Base-by-base conservation (phyloP, 2,797 vertebrate species). In the Etheostoma nigrum region DNA sequence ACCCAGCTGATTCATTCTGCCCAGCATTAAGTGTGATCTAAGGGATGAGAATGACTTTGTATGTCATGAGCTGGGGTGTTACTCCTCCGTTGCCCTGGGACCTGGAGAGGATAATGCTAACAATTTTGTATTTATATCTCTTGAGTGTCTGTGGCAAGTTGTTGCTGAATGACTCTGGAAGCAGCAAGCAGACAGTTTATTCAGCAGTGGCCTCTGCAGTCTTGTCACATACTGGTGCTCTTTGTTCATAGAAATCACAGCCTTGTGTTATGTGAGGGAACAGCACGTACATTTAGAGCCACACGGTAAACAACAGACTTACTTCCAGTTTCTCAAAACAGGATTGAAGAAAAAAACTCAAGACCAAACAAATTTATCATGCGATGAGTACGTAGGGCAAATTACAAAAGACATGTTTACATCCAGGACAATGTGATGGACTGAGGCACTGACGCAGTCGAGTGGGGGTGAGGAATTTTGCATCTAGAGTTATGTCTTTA, bases 81-180 rank as follows among this genome's bases (percentile, higher is more conserved):
- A 72, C 85, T 81, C 54, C 82, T 75, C 68, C 16, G 92, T 92
- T 91, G 86, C 88, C 86, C 86, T 5, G 68, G 84, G 81, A 82
- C 74, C 42, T 59, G 48, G 60, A 54, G 73, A 67, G 76, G 66
- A 85, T 80, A 87, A 90, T 81, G 87, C 75, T 82, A 91, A 92
- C 85, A 75, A 90, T 91, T 69, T 68, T 91, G 84, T 94, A 94
- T 94, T 94, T 94, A 94, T 94, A 92, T 87, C 91, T 86, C 74
- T 90, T 57, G 86, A 85, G 87, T 65, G 86, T 86, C 84, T 66
- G 85, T 92, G 93, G 67, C 85, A 93, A 93, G 92, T 93, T 90
- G 90, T 86, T 94, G 90, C 83, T 19, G 74, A 86, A 71, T 92
- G 91, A 94, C 86, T 88, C 67, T 65, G 67, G 80, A 74, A 61